These are phyloP conservation scores for Heliconius eleuchia DNA, from an alignment of 1,140 invertebrate species.

Conservation along the genomic window DNA sequence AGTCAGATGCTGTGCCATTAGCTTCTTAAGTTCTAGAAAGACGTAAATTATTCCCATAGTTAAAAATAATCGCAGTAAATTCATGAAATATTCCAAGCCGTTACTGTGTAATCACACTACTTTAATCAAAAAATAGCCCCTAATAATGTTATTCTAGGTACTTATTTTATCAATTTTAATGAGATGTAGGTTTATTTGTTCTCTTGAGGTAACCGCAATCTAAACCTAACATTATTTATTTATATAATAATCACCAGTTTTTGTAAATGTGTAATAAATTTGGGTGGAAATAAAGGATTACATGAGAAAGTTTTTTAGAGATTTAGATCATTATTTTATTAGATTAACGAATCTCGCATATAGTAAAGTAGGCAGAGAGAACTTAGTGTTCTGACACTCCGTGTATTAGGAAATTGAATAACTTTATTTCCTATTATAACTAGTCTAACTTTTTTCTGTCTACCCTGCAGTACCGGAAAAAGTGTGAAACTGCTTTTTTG, in stretches of 20 bases:
- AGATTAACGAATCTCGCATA: background rate
- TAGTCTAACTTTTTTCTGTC: no score
- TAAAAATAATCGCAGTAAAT: no score
- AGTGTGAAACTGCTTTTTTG: no score
- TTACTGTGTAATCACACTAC: background rate
- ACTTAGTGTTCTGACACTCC: background rate
- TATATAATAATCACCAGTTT: slow-evolving; percentile 1
- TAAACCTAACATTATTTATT: background rate
- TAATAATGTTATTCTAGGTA: background rate
- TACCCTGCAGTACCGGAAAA: no score
- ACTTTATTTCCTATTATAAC: no score
- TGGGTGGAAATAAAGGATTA: background rate
- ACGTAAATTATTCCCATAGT: no score
- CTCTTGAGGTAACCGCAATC: background rate
- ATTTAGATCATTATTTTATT: background rate
- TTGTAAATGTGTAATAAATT: background rate
- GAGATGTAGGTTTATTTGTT: background rate
- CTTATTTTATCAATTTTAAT: slow-evolving; percentile 6
- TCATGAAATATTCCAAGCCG: background rate
- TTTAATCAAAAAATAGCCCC: background rate
- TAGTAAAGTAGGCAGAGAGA: background rate
- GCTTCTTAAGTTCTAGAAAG: no score
- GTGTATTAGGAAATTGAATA: no score
- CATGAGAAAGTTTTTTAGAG: background rate
- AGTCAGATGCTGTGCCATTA: no score